Evolutionary conservation across 2,797 vertebrate genomes (phyloP).

Genomic region (Poeciliopsis infans): DNA sequence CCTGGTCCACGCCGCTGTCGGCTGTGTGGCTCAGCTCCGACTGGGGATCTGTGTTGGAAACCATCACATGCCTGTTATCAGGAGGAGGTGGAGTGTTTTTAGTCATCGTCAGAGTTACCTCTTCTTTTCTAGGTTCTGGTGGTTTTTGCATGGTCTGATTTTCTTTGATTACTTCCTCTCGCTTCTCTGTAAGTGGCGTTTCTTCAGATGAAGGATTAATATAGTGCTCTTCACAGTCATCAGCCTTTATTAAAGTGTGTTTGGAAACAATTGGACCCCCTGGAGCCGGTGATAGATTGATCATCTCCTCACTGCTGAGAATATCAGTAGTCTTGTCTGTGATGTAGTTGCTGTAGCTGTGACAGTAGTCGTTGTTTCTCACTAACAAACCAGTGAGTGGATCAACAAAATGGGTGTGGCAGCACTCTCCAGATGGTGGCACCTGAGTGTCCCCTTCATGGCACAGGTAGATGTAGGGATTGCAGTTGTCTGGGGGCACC

Average conservation of each 20-base stretch:
- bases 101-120: conserved; percentile 40
- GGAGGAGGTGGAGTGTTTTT: conserved; percentile 50
- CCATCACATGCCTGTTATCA: conserved; percentile 67
- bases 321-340: conserved; percentile 70
- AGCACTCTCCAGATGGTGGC: conserved; percentile 69
- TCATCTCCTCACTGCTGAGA: conserved; percentile 66
- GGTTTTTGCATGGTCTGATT: conserved; percentile 45
- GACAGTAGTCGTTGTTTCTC: conserved; percentile 72
- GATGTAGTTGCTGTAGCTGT: conserved; percentile 65
- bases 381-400: conserved; percentile 81
- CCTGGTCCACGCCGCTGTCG: conserved; percentile 68
- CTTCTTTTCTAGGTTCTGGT: conserved; percentile 59
- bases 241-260: conserved; percentile 45
- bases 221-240: conserved; percentile 59
- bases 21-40: conserved; percentile 67
- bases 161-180: conserved; percentile 57
- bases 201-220: conserved; percentile 57
- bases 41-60: conserved; percentile 61
- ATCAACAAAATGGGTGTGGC: conserved; percentile 81
- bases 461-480: conserved; percentile 78
- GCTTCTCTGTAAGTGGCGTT: conserved; percentile 42
- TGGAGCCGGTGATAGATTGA: conserved; percentile 74
- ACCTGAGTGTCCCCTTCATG: conserved; percentile 70
- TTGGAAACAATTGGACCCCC: conserved; percentile 73
- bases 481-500: conserved; percentile 71